A percentile compares a stretch with the other conserved stretches of the same genome.
Evolutionary conservation across 2,113 vertebrate genomes (phyloP).

Genomic region (Lanius collurio): DNA sequence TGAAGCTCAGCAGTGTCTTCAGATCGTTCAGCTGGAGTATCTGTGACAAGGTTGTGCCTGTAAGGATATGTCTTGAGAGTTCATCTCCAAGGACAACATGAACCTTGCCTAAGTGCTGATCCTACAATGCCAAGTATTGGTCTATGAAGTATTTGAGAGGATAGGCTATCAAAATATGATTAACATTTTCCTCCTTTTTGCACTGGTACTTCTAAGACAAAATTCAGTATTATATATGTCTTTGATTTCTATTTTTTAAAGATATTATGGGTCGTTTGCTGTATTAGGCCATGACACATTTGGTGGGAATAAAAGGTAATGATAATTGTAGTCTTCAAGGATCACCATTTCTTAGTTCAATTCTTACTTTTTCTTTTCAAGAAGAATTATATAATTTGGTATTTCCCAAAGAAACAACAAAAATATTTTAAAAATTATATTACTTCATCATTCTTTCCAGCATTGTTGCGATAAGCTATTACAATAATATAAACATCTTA

Average conservation of each 20-base stretch:
- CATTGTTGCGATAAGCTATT: conserved; percentile 28
- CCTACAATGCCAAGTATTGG: background rate
- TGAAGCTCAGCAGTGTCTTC: background rate
- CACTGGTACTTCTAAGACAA: background rate
- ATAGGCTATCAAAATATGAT: background rate
- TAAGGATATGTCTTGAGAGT: background rate
- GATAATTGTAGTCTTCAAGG: background rate
- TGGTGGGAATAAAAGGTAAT: background rate
- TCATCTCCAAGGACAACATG: background rate
- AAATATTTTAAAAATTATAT: background rate
- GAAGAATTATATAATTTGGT: background rate
- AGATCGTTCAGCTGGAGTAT: background rate
- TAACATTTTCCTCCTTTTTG: background rate
- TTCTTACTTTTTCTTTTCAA: background rate
- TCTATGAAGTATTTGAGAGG: background rate
- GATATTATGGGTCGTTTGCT: background rate
- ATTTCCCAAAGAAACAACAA: background rate
- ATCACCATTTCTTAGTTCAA: background rate
- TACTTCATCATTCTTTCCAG: background rate
- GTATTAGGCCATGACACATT: background rate
- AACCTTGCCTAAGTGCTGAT: background rate
- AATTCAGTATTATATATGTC: background rate
- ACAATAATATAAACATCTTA: conserved; percentile 19
- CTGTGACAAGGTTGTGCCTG: rapidly evolving
- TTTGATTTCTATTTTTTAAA: background rate